Base-by-base conservation (phyloP, 2,113 vertebrate species). In the Parotia lawesii region DNA sequence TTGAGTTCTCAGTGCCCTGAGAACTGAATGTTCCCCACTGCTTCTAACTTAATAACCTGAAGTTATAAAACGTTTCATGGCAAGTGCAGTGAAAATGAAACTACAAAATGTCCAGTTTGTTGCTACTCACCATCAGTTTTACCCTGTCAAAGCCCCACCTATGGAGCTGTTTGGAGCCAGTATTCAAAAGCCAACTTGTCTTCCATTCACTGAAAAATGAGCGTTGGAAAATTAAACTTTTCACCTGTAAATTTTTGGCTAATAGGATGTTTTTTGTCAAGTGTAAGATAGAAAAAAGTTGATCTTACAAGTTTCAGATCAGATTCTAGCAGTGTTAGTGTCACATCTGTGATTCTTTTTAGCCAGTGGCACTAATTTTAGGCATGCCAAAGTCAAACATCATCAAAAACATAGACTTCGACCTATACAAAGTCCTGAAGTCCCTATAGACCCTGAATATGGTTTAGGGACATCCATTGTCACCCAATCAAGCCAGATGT, bases 31-130 rank as follows among this genome's bases (percentile, higher is more conserved):
- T 61, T 93, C 47, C 86, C 27, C 31, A 15, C 28, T 60, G 60
- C 37, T 80, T 31, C 35, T 60, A 56, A 38, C 47, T 88, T 77
- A 60, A 80, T 37, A 93, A 67, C 33, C 18, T 80, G 60, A 67
- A 56, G 35, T 45, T 72, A 28, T 90, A 62, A 76, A 88, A 90
- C 40, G 60, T 83, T 88, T 73, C 72, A 51, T 40, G 35, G 58
- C 44, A 83, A 92, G 44, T 37, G 51, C 42, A 44, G 13, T 56
- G 44, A 84, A 95, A 96, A 95, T 67, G 56, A 87, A 91, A 81
- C 57, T 69, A 60, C 28, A 54, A 54, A 85, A 66, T 54, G 9
- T 93, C 50, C 15, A 22, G 4, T 91, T 76, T 7, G 1, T 87
- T 69, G 54, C n/a, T 77, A 27, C 27, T 80, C 29, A 25, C 35